A percentile compares a stretch with the other conserved stretches of the same genome.
Evolutionary conservation across 2,113 vertebrate genomes (phyloP).

Genomic region (Oryzias curvinotus): DNA sequence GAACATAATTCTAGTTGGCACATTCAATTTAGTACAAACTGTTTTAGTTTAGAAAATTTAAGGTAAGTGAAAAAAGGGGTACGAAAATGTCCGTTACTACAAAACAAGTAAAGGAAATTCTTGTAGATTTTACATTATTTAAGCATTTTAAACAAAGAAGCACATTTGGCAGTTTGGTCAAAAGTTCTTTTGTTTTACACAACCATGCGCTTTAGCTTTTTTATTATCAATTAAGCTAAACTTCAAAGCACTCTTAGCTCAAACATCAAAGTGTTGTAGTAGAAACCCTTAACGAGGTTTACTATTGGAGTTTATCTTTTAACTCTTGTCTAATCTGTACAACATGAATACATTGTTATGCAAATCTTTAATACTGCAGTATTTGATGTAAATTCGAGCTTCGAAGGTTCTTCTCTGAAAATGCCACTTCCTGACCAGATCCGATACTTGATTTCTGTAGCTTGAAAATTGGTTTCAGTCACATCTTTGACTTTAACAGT

Average conservation of each 20-base stretch:
- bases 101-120: too few species aligned
- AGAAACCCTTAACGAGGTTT: not conserved
- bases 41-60: too few species aligned
- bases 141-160: too few species aligned
- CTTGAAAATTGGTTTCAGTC: conserved; percentile 24
- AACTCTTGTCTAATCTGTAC: conserved; percentile 4
- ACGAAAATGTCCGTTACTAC: too few species aligned
- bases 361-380: conserved; percentile 17
- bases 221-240: not conserved
- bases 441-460: conserved; percentile 17
- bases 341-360: not conserved
- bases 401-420: not conserved
- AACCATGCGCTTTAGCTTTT: not conserved
- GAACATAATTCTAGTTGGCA: too few species aligned
- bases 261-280: conserved; percentile 6
- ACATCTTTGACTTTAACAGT: conserved; percentile 24
- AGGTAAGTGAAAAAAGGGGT: too few species aligned
- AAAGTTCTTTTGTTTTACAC: not conserved
- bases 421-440: conserved; percentile 27
- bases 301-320: not conserved
- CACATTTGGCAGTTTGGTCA: too few species aligned
- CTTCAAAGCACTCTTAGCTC: not conserved
- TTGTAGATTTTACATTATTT: too few species aligned
- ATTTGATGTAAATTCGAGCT: conserved; percentile 15
- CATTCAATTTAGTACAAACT: too few species aligned